These are phyloP conservation scores for Ahaetulla prasina DNA, from an alignment of 2,113 vertebrate species.

Conservation along the genomic window DNA sequence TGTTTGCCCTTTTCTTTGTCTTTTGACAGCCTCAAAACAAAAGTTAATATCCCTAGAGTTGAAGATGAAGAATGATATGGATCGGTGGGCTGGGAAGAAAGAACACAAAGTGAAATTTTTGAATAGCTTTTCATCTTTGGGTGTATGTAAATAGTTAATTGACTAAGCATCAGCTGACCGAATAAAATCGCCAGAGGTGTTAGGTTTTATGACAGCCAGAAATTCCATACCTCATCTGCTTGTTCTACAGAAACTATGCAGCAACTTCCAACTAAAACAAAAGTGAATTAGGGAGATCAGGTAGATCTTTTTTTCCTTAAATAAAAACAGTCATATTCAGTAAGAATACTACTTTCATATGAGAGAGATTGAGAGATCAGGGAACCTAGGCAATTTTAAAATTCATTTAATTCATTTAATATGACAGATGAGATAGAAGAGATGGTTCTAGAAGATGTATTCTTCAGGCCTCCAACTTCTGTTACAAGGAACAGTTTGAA, in stretches of 20 bases:
- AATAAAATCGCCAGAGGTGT: not conserved
- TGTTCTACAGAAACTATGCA: not conserved
- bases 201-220: not conserved
- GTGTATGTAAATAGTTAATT: conserved; percentile 1
- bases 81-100: not conserved
- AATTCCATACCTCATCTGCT: not conserved
- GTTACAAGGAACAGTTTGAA: not conserved
- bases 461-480: not conserved
- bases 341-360: not conserved
- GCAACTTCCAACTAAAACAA: not conserved
- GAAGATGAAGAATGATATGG: not conserved
- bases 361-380: not conserved
- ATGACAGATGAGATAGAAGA: not conserved
- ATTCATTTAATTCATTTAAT: not conserved
- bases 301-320: not conserved
- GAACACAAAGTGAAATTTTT: not conserved
- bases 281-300: not conserved
- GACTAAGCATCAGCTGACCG: not conserved
- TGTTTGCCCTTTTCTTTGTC: accelerated
- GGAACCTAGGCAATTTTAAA: not conserved
- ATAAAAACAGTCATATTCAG: not conserved
- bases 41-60: accelerated
- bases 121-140: not conserved
- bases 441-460: not conserved
- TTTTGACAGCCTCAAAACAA: not conserved